Percentiles rank a stretch among this genome's conserved stretches.
Evolutionary conservation across 2,797 vertebrate species (phyloP).

Genomic region (Amazonetta brasiliensis): DNA sequence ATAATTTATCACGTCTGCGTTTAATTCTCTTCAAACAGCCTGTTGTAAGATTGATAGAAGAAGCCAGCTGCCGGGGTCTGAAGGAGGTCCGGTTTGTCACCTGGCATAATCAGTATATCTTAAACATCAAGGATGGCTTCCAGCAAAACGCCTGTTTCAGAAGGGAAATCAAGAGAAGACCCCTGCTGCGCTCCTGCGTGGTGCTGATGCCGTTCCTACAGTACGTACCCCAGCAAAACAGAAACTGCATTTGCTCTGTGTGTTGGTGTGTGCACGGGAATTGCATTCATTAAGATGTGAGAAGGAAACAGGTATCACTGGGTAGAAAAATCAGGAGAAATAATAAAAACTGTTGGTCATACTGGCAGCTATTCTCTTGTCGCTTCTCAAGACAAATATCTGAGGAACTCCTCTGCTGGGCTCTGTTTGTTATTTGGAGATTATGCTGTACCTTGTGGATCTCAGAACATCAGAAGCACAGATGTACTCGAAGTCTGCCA

Average conservation of each 20-base stretch:
- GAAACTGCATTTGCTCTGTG: accelerated
- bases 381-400: accelerated
- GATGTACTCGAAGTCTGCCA: neutral
- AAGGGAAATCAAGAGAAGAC: constrained; percentile 93
- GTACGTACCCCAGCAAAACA: constrained; percentile 78
- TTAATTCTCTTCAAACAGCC: constrained; percentile 78
- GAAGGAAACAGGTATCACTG: accelerated
- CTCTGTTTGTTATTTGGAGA: neutral
- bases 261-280: accelerated
- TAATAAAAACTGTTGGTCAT: accelerated
- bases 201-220: constrained; percentile 91
- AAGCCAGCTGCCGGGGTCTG: constrained; percentile 91
- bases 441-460: accelerated
- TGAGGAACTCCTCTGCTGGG: neutral
- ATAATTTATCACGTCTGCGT: neutral
- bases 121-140: constrained; percentile 93
- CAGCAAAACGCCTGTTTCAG: constrained; percentile 94
- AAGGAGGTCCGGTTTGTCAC: constrained; percentile 97
- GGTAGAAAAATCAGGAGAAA: neutral
- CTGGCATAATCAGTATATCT: constrained; percentile 96
- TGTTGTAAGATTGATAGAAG: constrained; percentile 94
- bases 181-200: constrained; percentile 91
- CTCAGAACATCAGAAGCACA: neutral
- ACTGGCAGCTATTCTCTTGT: neutral
- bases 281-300: accelerated